These are phyloP conservation scores for Hypsopygia costalis DNA, from an alignment of 2,888 invertebrate species.

Conservation along the genomic window DNA sequence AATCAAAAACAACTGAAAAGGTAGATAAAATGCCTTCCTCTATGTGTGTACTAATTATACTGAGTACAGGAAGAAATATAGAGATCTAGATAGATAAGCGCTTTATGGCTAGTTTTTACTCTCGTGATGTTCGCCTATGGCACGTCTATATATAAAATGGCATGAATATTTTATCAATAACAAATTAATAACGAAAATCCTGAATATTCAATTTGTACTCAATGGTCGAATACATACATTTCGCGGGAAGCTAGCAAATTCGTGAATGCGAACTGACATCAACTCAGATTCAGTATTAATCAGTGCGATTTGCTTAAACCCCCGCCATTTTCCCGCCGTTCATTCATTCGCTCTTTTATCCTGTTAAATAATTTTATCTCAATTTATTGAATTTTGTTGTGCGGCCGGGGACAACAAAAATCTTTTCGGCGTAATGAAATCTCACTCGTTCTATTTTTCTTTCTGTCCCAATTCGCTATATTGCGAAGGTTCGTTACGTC, in stretches of 20 bases:
- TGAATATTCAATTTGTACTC: too few species aligned
- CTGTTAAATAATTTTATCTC: constrained; percentile 16
- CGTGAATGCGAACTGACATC: not conserved
- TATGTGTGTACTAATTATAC: too few species aligned
- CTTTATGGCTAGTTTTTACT: too few species aligned
- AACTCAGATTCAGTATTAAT: constrained; percentile 12
- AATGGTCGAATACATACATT: not conserved
- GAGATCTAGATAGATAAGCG: too few species aligned
- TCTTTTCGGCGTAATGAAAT: constrained; percentile 16
- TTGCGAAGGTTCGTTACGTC: constrained; percentile 10
- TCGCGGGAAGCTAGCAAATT: too few species aligned
- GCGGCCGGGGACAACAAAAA: constrained; percentile 14
- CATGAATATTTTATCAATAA: too few species aligned
- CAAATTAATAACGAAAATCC: too few species aligned
- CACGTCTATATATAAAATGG: too few species aligned
- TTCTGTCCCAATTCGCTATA: constrained; percentile 10
- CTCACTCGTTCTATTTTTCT: constrained; percentile 13
- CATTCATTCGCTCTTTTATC: constrained; percentile 11
- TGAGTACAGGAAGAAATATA: too few species aligned
- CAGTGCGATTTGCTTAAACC: constrained; percentile 14
- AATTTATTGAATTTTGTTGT: constrained; percentile 15
- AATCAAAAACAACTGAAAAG: too few species aligned
- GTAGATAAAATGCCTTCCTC: too few species aligned
- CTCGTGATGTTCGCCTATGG: too few species aligned
- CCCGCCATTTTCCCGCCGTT: constrained; percentile 8